Base-by-base conservation (phyloP, 2,113 vertebrate species). In the Corydoras sp. region DNA sequence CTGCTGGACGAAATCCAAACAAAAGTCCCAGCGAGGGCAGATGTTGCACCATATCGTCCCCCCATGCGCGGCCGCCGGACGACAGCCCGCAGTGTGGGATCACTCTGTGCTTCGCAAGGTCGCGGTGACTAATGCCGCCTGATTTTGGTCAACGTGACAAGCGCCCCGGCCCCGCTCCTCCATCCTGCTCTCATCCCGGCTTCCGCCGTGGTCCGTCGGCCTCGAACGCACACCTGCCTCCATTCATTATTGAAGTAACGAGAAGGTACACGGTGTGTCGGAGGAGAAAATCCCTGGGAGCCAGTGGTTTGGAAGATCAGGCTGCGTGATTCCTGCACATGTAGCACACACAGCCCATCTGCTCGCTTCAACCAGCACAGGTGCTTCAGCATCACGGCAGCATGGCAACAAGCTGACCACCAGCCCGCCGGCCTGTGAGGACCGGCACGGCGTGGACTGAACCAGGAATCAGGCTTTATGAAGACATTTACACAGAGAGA, bases 11-110 rank as follows among this genome's bases (percentile, higher is more conserved):
- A 83, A 88, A 79, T 83, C 87, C 87, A 89, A 87, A 89, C 89
- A 87, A 87, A 90, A 86, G 83, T 85, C 88, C 87, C 91, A 89
- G 87, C 88, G n/a, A 88, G 89, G 83, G 91, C 90, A 93, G 91
- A 93, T 91, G 91, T 90, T 84, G 56, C 55, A 70, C 53, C 58
- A 31, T 54, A 63, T 31, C 79, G 35, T 61, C 54, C 54, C 58
- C 62, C 62, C 62, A 51, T 32, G 58, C 72, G 18, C 65, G 65
- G 77, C 76, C 71, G 75, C 77, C 69, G 31, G 75, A 75, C 70
- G 69, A 61, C 58, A 74, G 72, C 72, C 58, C 69, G 63, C 75
- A 76, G 71, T 74, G 82, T 80, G 83, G 83, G 81, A 86, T 87
- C 87, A 83, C 79, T 79, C 79, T 74, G 58, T 30, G 56, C 77